Evolutionary conservation across 2,113 vertebrate species (phyloP).

Genomic region (Pantherophis guttatus): DNA sequence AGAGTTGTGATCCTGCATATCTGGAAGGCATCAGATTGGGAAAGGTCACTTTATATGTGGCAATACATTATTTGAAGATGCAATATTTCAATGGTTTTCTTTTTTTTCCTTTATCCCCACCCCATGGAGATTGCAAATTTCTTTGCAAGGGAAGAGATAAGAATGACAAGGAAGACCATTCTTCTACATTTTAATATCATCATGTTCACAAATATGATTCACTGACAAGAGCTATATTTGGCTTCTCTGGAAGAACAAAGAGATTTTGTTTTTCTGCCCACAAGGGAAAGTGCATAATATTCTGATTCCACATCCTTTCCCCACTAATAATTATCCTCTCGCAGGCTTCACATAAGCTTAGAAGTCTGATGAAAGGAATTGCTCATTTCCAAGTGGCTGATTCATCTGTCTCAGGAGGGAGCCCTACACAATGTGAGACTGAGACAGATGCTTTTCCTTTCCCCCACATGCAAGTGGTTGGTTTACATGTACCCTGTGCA

Average conservation of each 20-base stretch:
- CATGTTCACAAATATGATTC: conserved; percentile 28
- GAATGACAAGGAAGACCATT: background rate
- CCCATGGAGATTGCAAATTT: conserved; percentile 10
- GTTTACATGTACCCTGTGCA: conserved; percentile 10
- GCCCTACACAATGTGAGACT: background rate
- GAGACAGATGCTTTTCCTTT: conserved; percentile 42
- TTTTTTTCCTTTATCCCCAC: background rate
- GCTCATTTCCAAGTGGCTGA: conserved; percentile 34
- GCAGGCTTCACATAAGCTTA: conserved; percentile 32
- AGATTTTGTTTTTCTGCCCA: conserved; percentile 32
- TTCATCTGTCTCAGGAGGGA: conserved; percentile 23
- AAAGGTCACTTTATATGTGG: background rate
- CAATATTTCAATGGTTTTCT: background rate
- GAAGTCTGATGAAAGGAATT: conserved; percentile 24
- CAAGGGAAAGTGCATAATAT: conserved; percentile 22
- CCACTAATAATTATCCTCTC: conserved; percentile 35
- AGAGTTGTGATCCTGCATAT: background rate
- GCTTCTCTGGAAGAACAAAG: conserved; percentile 22
- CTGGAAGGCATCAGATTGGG: background rate
- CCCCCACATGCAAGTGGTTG: background rate
- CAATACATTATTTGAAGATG: background rate
- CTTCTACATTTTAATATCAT: background rate
- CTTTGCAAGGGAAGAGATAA: background rate
- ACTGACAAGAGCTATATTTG: conserved; percentile 21
- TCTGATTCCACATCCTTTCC: conserved; percentile 14